These are phyloP conservation scores for Conopomorpha cramerella DNA, from an alignment of 1,140 invertebrate species.

Conservation along the genomic window DNA sequence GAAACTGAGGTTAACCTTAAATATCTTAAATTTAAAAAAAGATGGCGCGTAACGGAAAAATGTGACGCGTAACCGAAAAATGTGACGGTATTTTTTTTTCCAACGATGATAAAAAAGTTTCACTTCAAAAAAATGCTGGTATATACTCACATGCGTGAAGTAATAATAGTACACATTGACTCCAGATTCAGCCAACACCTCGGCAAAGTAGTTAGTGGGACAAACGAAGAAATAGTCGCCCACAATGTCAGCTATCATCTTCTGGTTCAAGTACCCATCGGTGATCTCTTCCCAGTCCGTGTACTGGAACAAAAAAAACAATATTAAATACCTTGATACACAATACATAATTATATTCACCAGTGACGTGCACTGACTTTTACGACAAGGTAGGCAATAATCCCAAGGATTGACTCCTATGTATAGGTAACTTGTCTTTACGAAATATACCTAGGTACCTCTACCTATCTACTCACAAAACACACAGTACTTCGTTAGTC, in stretches of 20 bases:
- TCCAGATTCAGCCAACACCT: slow-evolving; percentile 78
- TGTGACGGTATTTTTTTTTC: neutral
- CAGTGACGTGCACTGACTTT: too few species aligned
- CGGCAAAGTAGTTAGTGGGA: slow-evolving; percentile 87
- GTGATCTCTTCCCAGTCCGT: slow-evolving; percentile 87
- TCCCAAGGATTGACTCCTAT: too few species aligned
- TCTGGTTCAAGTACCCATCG: slow-evolving; percentile 80
- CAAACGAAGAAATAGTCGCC: slow-evolving; percentile 95
- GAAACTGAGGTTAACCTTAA: too few species aligned
- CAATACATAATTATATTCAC: too few species aligned
- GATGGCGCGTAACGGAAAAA: too few species aligned
- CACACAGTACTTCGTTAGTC: too few species aligned
- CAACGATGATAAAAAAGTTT: neutral
- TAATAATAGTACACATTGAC: slow-evolving; percentile 92
- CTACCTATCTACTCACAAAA: too few species aligned
- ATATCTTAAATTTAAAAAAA: too few species aligned
- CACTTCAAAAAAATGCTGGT: neutral
- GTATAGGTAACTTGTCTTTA: too few species aligned
- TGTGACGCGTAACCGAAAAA: too few species aligned
- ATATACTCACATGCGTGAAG: slow-evolving; percentile 81
- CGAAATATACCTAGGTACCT: too few species aligned
- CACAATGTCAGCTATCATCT: slow-evolving; percentile 85
- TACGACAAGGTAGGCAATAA: too few species aligned
- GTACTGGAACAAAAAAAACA: slow-evolving; percentile 68
- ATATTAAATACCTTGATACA: slow-evolving; percentile 3